Evolutionary conservation across 1,140 invertebrate genomes (phyloP).

Genomic region (Parasteatoda tepidariorum): DNA sequence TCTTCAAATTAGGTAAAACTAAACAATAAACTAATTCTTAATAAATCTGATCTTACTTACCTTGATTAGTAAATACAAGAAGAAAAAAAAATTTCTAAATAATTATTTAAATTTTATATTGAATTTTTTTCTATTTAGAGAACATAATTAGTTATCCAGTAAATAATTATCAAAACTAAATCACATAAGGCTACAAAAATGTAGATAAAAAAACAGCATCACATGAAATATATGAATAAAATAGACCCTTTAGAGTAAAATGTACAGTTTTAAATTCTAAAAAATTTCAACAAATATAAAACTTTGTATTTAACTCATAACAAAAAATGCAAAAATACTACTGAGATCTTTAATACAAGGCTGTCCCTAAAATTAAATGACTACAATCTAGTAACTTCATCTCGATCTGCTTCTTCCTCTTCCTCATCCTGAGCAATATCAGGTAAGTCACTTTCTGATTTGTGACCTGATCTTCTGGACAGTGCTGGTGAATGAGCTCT

Average conservation of each 20-base stretch:
- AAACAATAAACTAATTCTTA: too few species aligned
- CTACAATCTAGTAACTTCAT: slow-evolving; percentile 57
- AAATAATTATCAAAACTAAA: too few species aligned
- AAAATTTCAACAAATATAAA: slow-evolving; percentile 25
- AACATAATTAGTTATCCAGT: too few species aligned
- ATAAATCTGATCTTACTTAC: too few species aligned
- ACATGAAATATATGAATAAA: background rate
- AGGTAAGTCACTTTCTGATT: slow-evolving; percentile 31
- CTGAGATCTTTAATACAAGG: slow-evolving; percentile 7
- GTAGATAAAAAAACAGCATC: background rate
- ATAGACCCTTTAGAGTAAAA: background rate
- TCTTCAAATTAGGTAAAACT: too few species aligned
- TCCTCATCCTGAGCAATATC: slow-evolving; percentile 53
- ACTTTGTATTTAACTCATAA: slow-evolving; percentile 24
- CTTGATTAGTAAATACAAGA: too few species aligned
- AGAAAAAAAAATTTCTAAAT: too few species aligned
- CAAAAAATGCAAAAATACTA: slow-evolving; percentile 45
- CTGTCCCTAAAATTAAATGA: background rate
- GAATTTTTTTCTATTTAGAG: too few species aligned
- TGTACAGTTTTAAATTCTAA: background rate
- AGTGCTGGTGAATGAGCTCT: slow-evolving; percentile 31
- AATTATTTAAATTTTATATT: too few species aligned
- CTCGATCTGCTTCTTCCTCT: slow-evolving; percentile 48
- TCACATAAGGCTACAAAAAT: too few species aligned
- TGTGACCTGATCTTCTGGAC: slow-evolving; percentile 10